Percentiles rank a stretch among this genome's conserved stretches.
Evolutionary conservation across 2,797 vertebrate genomes (phyloP).

Genomic region (Pyrocephalus nanus): DNA sequence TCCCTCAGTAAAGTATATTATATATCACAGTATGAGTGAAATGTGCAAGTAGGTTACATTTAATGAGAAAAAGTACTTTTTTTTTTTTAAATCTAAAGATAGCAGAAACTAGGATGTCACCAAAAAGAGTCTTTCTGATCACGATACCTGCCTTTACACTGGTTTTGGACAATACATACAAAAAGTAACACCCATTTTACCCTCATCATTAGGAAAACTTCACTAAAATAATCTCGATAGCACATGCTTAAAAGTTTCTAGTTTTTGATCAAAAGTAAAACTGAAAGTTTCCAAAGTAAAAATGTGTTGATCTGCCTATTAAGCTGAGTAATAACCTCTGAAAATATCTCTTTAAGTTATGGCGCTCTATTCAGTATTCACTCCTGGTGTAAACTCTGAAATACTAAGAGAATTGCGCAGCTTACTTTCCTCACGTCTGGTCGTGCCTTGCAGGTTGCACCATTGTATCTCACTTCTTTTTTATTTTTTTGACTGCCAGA

Average conservation of each 20-base stretch:
- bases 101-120: constrained; percentile 26
- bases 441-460: neutral
- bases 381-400: neutral
- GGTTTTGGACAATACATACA: constrained; percentile 26
- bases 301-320: constrained; percentile 9
- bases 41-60: constrained; percentile 54
- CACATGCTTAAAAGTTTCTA: neutral
- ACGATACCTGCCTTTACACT: neutral
- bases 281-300: neutral
- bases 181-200: constrained; percentile 14
- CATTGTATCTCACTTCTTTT: neutral
- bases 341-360: neutral
- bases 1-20: neutral
- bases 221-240: neutral
- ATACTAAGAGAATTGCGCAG: neutral
- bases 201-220: constrained; percentile 21
- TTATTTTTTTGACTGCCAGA: neutral
- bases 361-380: neutral
- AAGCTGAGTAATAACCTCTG: neutral
- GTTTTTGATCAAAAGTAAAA: neutral
- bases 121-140: constrained; percentile 54
- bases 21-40: constrained; percentile 26
- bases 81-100: constrained; percentile 27
- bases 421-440: neutral
- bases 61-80: constrained; percentile 28